Base-by-base conservation (phyloP, 2,797 vertebrate genomes). In the Agapornis canus region DNA sequence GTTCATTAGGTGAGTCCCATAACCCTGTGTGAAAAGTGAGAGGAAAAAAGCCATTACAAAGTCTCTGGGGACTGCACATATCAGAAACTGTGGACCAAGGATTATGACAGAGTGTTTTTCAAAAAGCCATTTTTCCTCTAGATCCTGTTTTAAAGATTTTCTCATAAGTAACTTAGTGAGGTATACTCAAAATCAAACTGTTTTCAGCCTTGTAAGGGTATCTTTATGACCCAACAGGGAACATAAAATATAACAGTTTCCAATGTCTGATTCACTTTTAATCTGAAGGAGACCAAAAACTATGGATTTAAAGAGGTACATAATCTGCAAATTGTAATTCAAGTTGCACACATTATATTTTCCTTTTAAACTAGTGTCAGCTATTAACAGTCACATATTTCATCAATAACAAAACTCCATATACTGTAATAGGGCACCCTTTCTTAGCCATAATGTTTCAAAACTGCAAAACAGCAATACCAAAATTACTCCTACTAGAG, bases 1-100 rank as follows among this genome's bases (percentile, higher is more conserved):
- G 97, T 99, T 99, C 99, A 99, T 99, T 63, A 99, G 95, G 94
- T 99, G 99, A 60, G 99, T 99, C 43, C 99, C 99, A 64, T 99
- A 99, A 83, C 99, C 99, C 99, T 99, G 68, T 21, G 89, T 40
- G 56, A 81, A 95, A 96, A n/a, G 23, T 8, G 83, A 1, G 2
- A 94, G 70, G 21, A 88, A 45, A 90, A 77, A 77, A 92, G 10
- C 49, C 47, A 48, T 93, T 87, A 59, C 61, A 42, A 77, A 94
- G 49, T 76, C 40, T 59, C 39, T 70, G 6, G 32, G 26, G 49
- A 40, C 21, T 43, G 32, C 18, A 27, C 3, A 2, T 37, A 18
- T 23, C n/a, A 79, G 29, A 70, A 90, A 39, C 23, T 54, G 63
- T 8, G 18, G 16, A 29, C 20, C 0, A 0, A 59, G 8, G 2